Percentiles rank a stretch among this genome's conserved stretches.
These are phyloP conservation scores for Pediacus dermestoides DNA, from an alignment of 2,888 invertebrate species.

Conservation along the genomic window DNA sequence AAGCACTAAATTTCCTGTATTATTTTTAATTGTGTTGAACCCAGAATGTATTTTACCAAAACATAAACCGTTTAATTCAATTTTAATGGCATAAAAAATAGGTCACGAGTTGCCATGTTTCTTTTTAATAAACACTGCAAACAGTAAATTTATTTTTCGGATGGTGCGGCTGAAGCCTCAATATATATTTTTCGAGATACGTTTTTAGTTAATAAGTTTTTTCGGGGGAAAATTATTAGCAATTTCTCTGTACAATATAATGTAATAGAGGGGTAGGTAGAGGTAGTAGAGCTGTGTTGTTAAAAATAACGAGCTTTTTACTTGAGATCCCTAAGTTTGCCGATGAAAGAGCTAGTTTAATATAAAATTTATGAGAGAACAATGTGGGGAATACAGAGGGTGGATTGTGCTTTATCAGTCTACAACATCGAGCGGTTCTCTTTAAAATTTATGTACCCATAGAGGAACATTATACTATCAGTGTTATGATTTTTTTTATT, in stretches of 20 bases:
- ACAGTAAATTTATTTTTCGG: too few relatives aligned
- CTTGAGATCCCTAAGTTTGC: constrained; percentile 24
- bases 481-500: background rate
- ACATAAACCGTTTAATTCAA: too few relatives aligned
- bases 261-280: constrained; percentile 27
- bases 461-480: constrained; percentile 7
- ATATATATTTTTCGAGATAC: too few relatives aligned
- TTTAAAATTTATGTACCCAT: constrained; percentile 19
- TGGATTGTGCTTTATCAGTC: constrained; percentile 23
- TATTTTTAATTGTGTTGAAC: too few relatives aligned
- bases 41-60: too few relatives aligned
- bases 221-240: constrained; percentile 23
- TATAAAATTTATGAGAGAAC: constrained; percentile 28
- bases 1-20: too few relatives aligned
- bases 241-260: constrained; percentile 35
- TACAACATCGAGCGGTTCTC: constrained; percentile 16
- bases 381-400: constrained; percentile 18
- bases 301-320: constrained; percentile 39
- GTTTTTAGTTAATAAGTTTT: too few relatives aligned
- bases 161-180: too few relatives aligned
- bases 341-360: constrained; percentile 28
- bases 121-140: too few relatives aligned
- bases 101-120: too few relatives aligned
- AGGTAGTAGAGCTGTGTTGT: constrained; percentile 26
- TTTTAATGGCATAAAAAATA: too few relatives aligned